phyloP scores from a whole-genome alignment of 2,888 invertebrate species.

The Yponomeuta malinellus region DNA sequence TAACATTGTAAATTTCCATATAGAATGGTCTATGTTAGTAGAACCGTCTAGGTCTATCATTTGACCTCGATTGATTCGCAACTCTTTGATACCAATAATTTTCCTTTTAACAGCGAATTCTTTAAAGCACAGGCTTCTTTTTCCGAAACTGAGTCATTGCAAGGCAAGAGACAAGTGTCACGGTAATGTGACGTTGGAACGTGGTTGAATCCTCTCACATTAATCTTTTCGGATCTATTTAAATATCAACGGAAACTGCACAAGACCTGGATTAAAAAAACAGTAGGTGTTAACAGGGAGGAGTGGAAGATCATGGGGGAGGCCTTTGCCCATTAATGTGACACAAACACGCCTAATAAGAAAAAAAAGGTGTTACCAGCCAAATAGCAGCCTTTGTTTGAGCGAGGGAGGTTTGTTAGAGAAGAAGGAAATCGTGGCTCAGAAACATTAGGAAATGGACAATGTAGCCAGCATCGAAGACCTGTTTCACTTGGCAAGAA shows the following conservation, averaged over 20 bases:
- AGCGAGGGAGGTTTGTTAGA: too few relatives aligned
- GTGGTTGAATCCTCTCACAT: constrained; percentile 36
- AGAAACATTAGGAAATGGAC: too few relatives aligned
- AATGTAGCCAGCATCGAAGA: too few relatives aligned
- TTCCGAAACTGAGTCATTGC: neutral
- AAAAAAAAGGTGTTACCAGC: too few relatives aligned
- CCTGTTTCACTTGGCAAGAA: too few relatives aligned
- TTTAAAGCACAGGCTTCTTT: neutral
- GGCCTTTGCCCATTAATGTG: too few relatives aligned
- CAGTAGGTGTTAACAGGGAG: too few relatives aligned
- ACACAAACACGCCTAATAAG: too few relatives aligned
- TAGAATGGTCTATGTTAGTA: neutral
- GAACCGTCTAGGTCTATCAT: neutral
- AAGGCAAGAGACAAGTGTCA: neutral
- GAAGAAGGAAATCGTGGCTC: too few relatives aligned
- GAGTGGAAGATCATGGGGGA: too few relatives aligned
- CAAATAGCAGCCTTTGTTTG: too few relatives aligned
- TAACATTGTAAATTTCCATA: neutral
- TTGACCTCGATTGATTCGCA: neutral
- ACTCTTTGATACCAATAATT: neutral
- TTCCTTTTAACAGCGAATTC: neutral
- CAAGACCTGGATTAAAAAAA: too few relatives aligned
- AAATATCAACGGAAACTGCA: neutral
- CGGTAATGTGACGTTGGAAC: constrained; percentile 2
- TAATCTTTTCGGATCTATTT: neutral